Evolutionary conservation across 2,888 invertebrate species (phyloP).

Genomic region (Hyposoter dolosus): DNA sequence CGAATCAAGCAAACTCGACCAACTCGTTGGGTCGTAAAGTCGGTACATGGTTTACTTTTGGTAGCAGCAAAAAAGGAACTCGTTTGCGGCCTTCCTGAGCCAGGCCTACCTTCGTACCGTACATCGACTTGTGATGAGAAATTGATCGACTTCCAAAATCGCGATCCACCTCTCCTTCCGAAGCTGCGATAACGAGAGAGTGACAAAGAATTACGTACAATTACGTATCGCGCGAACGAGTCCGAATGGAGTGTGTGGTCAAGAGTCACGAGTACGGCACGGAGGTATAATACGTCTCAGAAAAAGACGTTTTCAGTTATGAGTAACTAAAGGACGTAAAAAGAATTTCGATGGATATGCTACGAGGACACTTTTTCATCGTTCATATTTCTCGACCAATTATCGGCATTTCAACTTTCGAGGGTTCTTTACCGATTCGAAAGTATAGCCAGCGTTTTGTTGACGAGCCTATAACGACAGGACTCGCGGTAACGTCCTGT

Average conservation of each 20-base stretch:
- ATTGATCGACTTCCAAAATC: slow-evolving; percentile 7
- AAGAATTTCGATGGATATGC: not conserved
- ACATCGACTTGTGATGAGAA: slow-evolving; percentile 79
- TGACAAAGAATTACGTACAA: not conserved
- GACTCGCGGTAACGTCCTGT: slow-evolving; percentile 5
- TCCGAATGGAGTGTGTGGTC: slow-evolving; percentile 20
- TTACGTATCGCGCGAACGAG: slow-evolving; percentile 10
- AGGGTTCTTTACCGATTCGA: slow-evolving; percentile 25
- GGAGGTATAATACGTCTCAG: slow-evolving; percentile 69
- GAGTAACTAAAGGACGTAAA: slow-evolving; percentile 66
- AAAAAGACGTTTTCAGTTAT: slow-evolving; percentile 70
- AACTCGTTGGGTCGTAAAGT: slow-evolving; percentile 86
- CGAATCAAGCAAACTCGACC: slow-evolving; percentile 83
- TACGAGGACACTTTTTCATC: slow-evolving; percentile 10
- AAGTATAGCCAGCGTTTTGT: slow-evolving; percentile 11
- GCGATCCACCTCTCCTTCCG: slow-evolving; percentile 1
- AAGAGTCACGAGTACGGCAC: slow-evolving; percentile 73
- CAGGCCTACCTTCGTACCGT: slow-evolving; percentile 85
- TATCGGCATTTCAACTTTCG: slow-evolving; percentile 10
- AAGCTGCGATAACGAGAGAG: not conserved
- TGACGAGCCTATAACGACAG: slow-evolving; percentile 4
- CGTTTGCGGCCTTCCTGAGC: slow-evolving; percentile 83
- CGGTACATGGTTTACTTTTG: slow-evolving; percentile 87
- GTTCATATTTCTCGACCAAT: slow-evolving; percentile 18
- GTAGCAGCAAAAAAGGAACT: slow-evolving; percentile 86